These are phyloP conservation scores for Pogonomyrmex californicus DNA, from an alignment of 1,140 invertebrate species.

Conservation along the genomic window DNA sequence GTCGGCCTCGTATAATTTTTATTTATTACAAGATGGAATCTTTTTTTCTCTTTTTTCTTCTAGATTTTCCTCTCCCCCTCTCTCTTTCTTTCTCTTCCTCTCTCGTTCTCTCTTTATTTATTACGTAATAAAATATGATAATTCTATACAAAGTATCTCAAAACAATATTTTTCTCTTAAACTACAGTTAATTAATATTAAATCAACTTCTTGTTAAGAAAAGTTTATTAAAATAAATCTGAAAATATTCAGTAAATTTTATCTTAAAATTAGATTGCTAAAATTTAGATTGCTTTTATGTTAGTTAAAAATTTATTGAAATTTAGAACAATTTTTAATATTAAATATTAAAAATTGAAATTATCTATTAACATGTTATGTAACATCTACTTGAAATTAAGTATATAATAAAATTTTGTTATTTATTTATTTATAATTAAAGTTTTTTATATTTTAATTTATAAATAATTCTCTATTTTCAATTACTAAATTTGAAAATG, in stretches of 20 bases:
- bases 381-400: background rate
- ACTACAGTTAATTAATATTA: background rate
- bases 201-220: background rate
- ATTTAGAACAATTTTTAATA: background rate
- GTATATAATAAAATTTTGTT: background rate
- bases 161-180: background rate
- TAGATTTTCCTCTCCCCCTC: background rate
- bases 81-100: background rate
- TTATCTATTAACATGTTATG: background rate
- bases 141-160: constrained; percentile 32
- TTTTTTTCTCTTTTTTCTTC: background rate
- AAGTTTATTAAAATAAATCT: constrained; percentile 19
- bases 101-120: background rate
- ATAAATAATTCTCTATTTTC: background rate
- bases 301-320: background rate
- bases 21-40: background rate
- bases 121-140: constrained; percentile 7
- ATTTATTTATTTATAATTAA: background rate
- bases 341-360: background rate
- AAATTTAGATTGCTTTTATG: background rate
- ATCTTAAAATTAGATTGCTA: background rate
- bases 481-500: background rate
- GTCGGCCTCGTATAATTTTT: background rate
- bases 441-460: background rate
- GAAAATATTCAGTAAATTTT: background rate